Conservation (phyloP, 2,797 vertebrate genomes). For the Furcifer pardalis region DNA sequence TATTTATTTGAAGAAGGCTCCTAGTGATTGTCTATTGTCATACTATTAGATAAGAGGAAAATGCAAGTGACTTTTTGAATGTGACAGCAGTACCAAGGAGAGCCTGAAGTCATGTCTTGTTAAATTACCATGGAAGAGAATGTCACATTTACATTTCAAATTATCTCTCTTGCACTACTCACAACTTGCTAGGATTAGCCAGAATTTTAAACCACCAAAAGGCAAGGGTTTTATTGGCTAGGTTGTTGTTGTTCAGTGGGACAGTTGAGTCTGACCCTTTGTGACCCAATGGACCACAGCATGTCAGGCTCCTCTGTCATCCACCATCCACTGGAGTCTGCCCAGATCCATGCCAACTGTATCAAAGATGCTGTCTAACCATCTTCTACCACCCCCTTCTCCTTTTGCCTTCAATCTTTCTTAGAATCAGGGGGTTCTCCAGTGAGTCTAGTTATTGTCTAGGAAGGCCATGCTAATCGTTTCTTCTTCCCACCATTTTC, state of each 20-base stretch:
- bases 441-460: too few species aligned
- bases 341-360: too few species aligned
- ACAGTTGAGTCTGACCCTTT: too few species aligned
- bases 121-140: slow-evolving; percentile 73
- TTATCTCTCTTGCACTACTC: slow-evolving; percentile 65
- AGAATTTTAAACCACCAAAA: slow-evolving; percentile 65
- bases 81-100: slow-evolving; percentile 63
- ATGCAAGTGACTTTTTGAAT: slow-evolving; percentile 54
- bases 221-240: too few species aligned
- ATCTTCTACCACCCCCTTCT: too few species aligned
- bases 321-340: too few species aligned
- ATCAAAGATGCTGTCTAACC: too few species aligned
- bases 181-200: slow-evolving; percentile 60
- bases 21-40: slow-evolving; percentile 71
- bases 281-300: too few species aligned
- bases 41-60: slow-evolving; percentile 59
- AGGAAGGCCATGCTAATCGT: slow-evolving; percentile 61
- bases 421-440: too few species aligned
- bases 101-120: slow-evolving; percentile 71
- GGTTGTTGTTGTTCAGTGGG: too few species aligned
- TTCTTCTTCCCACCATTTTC: slow-evolving; percentile 5
- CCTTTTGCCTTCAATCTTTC: too few species aligned
- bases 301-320: too few species aligned
- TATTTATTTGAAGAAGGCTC: slow-evolving; percentile 69
- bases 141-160: slow-evolving; percentile 79